These are phyloP conservation scores for Sminthurinus signatus DNA, from an alignment of 1,140 invertebrate genomes.

Conservation along the genomic window DNA sequence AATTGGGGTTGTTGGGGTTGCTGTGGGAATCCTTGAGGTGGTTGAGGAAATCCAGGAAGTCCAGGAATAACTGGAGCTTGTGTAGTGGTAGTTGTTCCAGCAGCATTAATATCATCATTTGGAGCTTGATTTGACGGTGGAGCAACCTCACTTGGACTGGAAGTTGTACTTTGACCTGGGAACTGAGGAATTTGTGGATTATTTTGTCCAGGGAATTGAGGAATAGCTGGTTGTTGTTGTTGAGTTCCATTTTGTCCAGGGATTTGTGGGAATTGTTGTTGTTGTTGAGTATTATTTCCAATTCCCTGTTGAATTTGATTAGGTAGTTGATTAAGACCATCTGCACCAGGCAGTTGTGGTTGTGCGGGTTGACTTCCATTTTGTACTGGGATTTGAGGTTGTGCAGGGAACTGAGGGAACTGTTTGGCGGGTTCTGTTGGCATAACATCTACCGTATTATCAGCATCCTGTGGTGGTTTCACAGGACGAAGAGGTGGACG, in stretches of 20 bases:
- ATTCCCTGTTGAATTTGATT: neutral
- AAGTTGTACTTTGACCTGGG: constrained; percentile 16
- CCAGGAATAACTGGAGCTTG: neutral
- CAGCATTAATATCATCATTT: neutral
- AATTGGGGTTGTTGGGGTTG: neutral
- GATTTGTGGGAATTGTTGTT: neutral
- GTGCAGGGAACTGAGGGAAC: constrained; percentile 4
- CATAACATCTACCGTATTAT: constrained; percentile 8
- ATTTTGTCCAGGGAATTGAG: no score
- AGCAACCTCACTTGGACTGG: neutral
- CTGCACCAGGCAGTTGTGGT: constrained; percentile 6
- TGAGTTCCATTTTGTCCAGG: constrained; percentile 3
- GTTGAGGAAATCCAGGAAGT: neutral
- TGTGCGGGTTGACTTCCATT: neutral
- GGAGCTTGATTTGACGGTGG: neutral
- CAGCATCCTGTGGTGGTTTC: constrained; percentile 10
- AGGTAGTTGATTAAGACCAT: neutral
- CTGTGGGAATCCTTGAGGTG: no score
- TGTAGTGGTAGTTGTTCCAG: neutral
- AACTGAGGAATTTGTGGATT: neutral
- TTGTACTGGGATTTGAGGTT: neutral
- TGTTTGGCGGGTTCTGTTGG: neutral
- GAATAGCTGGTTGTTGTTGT: constrained; percentile 16
- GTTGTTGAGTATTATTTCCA: neutral
- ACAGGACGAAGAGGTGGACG: constrained; percentile 24